Evolutionary conservation across 1,140 invertebrate species (phyloP), one percentile per base, ranked within the genome.

Genomic region (Palaemon carinicauda): DNA sequence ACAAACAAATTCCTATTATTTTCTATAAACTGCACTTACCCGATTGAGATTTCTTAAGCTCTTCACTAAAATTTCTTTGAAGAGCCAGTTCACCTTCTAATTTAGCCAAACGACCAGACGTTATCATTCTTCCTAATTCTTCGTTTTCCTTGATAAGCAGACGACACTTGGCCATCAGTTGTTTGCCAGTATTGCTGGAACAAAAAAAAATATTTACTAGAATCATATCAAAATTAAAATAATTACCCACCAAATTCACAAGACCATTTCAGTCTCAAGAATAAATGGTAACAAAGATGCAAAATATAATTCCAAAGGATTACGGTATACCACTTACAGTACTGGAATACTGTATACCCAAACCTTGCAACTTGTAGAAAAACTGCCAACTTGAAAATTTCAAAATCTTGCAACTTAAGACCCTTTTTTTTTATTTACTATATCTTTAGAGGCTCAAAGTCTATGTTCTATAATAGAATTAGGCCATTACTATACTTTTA

Each of bases 141-240:
- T 99, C 98, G 92, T 99, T 99, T 92, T 99, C 98, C 92, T 98
- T 97, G 91, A 99, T 96, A n/a, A 99, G 92, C 88, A 98, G 93
- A 87, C 97, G 94, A 91, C 98, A 99, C 92, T 98, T 99, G 7
- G 98, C 97, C 98, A 99, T 99, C 83, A 99, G 93, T 88, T 98
- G 95, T 92, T 99, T 99, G 24, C 98, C 98, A 53, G 97, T 99
- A 93, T 98, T 97, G 88, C 94, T 95, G 90, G 65, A 92, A 53
- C 69, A 65, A 60, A 31, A 31, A 17, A 86, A 71, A 79, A 15
- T 24, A 50, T 41, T 77, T 1, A 1, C 27, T 7, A 31, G 12
- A 73, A 14, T 73, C 1, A 27, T 1, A n/a, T 60, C n/a, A 7
- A 60, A 60, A 3, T 10, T 7, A 1, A 3, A 60, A 60, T 3